A percentile compares a stretch with the other conserved stretches of the same genome.
Evolutionary conservation across 2,888 invertebrate species (phyloP).

Genomic region (Melinaea marsaeus): DNA sequence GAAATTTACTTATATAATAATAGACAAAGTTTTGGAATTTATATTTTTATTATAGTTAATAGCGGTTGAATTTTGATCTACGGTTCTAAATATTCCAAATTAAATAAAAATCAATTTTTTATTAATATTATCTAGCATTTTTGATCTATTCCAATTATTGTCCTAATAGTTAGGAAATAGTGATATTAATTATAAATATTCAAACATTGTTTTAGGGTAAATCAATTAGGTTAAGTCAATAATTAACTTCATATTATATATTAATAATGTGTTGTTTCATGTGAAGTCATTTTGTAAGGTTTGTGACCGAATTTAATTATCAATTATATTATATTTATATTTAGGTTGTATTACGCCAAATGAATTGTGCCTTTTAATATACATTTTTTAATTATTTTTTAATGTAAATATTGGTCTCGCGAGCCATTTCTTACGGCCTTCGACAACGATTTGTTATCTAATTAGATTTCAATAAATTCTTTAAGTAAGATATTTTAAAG

Average conservation of each 20-base stretch:
- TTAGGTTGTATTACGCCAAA: constrained; percentile 5
- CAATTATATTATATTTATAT: neutral
- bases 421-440: neutral
- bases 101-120: too few relatives aligned
- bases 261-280: neutral
- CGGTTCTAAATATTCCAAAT: too few relatives aligned
- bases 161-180: too few relatives aligned
- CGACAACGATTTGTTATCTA: neutral
- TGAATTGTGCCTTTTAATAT: constrained; percentile 4
- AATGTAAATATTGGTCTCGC: neutral
- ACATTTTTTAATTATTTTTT: constrained; percentile 2
- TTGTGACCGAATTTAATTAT: neutral
- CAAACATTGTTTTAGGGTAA: neutral
- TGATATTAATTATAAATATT: too few relatives aligned
- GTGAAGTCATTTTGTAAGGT: too few relatives aligned
- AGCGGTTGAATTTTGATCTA: neutral
- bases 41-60: neutral
- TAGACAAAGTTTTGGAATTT: neutral
- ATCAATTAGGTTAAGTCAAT: neutral
- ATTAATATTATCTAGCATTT: too few relatives aligned
- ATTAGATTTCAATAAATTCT: too few relatives aligned
- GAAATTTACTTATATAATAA: constrained; percentile 45
- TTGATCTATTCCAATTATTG: too few relatives aligned
- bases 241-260: neutral
- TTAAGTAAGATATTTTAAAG: neutral